Conservation (phyloP, 2,113 vertebrate genomes). For the Passer domesticus region DNA sequence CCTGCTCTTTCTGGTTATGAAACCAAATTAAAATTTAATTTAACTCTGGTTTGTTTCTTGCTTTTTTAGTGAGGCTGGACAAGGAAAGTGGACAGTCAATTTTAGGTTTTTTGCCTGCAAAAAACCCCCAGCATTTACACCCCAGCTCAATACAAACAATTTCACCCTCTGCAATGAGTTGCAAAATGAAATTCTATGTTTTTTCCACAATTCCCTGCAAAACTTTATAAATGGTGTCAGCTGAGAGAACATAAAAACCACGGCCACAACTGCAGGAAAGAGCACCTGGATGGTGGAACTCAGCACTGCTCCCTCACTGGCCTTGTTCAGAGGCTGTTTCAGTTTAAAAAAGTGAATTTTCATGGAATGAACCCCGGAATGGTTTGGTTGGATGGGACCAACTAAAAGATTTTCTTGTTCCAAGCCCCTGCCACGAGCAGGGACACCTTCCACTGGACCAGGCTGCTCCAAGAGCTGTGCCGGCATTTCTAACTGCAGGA, state of each 20-base stretch:
- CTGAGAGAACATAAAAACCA: not conserved
- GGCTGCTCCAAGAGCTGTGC: not conserved
- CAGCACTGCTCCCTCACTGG: not conserved
- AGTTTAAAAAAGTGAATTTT: not conserved
- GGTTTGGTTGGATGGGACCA: not conserved
- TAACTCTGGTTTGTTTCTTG: not conserved
- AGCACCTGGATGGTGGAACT: not conserved
- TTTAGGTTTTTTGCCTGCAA: not conserved
- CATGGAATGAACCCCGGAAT: not conserved
- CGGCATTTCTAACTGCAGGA: not conserved
- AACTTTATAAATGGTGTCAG: not conserved
- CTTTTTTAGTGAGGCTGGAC: not conserved
- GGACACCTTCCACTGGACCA: not conserved
- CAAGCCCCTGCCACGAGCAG: not conserved
- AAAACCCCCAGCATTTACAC: not conserved
- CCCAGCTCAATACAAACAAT: not conserved
- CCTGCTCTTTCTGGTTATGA: not conserved
- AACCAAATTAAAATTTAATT: not conserved
- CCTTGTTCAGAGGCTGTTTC: not conserved
- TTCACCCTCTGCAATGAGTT: not conserved
- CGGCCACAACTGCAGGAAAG: not conserved
- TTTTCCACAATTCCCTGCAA: not conserved
- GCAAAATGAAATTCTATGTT: rapidly evolving
- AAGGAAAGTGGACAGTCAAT: not conserved
- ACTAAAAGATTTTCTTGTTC: not conserved